A percentile compares a stretch with the other conserved stretches of the same genome.
Evolutionary conservation across 64 coral and sea anemone genomes (phyloP).

Genomic region (Platygyra sinensis): DNA sequence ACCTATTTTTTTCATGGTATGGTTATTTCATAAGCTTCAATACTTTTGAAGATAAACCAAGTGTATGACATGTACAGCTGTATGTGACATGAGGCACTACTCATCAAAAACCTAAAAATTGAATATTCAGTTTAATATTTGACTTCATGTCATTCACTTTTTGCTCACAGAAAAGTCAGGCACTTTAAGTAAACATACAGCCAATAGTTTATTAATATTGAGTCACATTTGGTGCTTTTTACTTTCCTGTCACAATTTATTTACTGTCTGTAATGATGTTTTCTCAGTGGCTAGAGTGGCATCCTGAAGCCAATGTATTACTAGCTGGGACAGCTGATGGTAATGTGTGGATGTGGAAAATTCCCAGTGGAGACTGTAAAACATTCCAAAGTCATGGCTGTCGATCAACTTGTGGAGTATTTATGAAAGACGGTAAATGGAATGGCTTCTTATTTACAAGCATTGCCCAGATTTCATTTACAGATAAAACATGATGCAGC

Average conservation of each 20-base stretch:
- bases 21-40: neutral
- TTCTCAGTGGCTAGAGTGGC: constrained; percentile 95
- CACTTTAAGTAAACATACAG: no score
- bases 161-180: no score
- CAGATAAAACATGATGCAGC: no score
- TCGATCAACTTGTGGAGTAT: constrained; percentile 83
- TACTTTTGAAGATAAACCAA: no score
- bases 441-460: neutral
- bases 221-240: neutral
- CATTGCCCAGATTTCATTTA: no score
- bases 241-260: neutral
- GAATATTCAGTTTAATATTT: no score
- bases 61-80: no score
- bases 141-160: no score
- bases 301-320: constrained; percentile 70
- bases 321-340: constrained; percentile 94
- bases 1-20: neutral
- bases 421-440: constrained; percentile 95
- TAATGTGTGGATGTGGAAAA: constrained; percentile 99
- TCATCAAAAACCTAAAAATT: no score
- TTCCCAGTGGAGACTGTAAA: constrained; percentile 79
- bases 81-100: no score
- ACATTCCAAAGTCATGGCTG: constrained; percentile 92
- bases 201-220: no score
- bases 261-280: neutral